Percentiles rank a stretch among this genome's conserved stretches.
phyloP scores from a whole-genome alignment of 2,797 vertebrate genomes.

The Amblyopsis hoosieri region DNA sequence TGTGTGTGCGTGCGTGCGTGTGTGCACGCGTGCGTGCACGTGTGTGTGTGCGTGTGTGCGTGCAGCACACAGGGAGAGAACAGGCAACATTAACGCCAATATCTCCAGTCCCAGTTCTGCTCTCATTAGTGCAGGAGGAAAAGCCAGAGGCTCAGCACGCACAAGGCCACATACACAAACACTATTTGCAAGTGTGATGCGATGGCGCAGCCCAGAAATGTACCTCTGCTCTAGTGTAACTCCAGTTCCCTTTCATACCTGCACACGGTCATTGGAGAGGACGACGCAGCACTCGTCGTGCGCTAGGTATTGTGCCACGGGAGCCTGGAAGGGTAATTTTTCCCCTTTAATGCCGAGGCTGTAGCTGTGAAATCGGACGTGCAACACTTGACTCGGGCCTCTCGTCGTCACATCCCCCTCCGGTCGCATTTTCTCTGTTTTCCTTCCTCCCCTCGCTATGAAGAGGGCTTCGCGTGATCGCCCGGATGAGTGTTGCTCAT shows the following conservation, averaged over 20 bases:
- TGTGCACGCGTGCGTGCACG: neutral
- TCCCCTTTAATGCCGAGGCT: conserved; percentile 38
- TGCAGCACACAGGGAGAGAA: conserved; percentile 34
- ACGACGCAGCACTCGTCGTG: conserved; percentile 7
- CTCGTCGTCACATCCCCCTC: conserved; percentile 16
- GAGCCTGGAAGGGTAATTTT: conserved; percentile 29
- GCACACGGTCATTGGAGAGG: conserved; percentile 19
- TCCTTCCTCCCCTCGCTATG: conserved; percentile 45
- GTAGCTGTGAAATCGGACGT: conserved; percentile 49
- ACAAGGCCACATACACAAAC: conserved; percentile 13
- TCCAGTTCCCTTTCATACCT: conserved; percentile 13
- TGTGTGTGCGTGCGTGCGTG: neutral
- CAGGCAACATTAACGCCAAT: conserved; percentile 28
- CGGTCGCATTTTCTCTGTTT: neutral
- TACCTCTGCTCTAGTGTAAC: conserved; percentile 11
- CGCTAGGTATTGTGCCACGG: neutral
- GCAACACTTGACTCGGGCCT: conserved; percentile 28
- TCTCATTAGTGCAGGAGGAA: conserved; percentile 25
- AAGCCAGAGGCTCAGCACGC: conserved; percentile 12
- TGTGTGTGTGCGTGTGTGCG: neutral
- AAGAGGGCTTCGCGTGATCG: conserved; percentile 64
- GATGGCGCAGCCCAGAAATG: conserved; percentile 13
- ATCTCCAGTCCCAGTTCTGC: conserved; percentile 27
- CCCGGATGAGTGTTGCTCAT: conserved; percentile 66
- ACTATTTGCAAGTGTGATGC: conserved; percentile 17